These are phyloP conservation scores for Spea multiplicata DNA, from an alignment of 2,113 vertebrate genomes.

Conservation along the genomic window DNA sequence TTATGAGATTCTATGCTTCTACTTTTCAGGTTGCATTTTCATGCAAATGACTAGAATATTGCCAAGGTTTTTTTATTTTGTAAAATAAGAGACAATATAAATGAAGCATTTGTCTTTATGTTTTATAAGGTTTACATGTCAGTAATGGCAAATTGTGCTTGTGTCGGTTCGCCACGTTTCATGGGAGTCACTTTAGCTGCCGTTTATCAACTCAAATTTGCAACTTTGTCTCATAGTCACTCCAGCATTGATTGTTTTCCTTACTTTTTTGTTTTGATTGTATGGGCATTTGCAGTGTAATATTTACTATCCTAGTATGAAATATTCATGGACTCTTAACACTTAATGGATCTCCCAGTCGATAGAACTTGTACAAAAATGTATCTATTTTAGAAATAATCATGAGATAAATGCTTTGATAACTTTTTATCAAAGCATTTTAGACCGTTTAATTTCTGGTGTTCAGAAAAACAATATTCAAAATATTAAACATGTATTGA, in stretches of 20 bases:
- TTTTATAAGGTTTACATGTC: slow-evolving; percentile 20
- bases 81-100: slow-evolving; percentile 2
- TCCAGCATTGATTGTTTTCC: too few relatives aligned
- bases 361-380: slow-evolving; percentile 1
- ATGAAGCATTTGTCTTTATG: slow-evolving; percentile 7
- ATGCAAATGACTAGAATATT: too few relatives aligned
- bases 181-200: too few relatives aligned
- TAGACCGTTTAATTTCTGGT: slow-evolving; percentile 14
- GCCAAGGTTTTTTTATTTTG: background rate
- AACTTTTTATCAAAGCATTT: too few relatives aligned
- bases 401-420: background rate
- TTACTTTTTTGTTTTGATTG: too few relatives aligned
- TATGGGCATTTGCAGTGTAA: too few relatives aligned
- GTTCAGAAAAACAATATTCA: background rate
- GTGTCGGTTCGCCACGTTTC: too few relatives aligned
- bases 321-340: slow-evolving; percentile 9
- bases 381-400: slow-evolving; percentile 13
- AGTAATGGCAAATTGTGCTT: slow-evolving; percentile 9
- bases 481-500: background rate
- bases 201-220: too few relatives aligned
- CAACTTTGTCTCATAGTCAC: too few relatives aligned
- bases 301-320: slow-evolving; percentile 8
- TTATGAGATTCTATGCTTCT: too few relatives aligned
- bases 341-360: slow-evolving; percentile 15
- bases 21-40: too few relatives aligned